phyloP scores from a whole-genome alignment of 2,797 vertebrate species.

The Lacerta viridis region DNA sequence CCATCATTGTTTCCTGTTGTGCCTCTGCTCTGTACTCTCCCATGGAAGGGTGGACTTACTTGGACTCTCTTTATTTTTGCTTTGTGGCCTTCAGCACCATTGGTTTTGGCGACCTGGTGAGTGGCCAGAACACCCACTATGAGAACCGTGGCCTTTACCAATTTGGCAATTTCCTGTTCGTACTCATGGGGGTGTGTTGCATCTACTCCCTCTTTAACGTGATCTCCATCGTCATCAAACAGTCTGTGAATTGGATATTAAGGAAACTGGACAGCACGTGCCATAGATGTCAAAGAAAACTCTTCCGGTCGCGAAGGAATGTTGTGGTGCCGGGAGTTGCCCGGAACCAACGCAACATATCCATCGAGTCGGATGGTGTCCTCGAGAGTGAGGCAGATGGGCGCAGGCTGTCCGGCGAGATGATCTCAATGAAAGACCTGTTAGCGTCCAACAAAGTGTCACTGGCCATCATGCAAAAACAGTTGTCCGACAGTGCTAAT shows the following conservation, averaged over 20 bases:
- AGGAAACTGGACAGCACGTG: conserved; percentile 83
- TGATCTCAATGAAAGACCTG: conserved; percentile 96
- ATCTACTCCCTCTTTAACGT: conserved; percentile 97
- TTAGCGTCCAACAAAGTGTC: conserved; percentile 93
- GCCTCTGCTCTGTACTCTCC: conserved; percentile 93
- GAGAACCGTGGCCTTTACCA: conserved; percentile 87
- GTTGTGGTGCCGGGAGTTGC: conserved; percentile 87
- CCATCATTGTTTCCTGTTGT: conserved; percentile 91
- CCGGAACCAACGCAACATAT: conserved; percentile 83
- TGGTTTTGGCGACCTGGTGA: conserved; percentile 96
- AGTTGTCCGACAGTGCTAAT: conserved; percentile 92
- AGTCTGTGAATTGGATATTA: conserved; percentile 95
- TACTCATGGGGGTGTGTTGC: conserved; percentile 95
- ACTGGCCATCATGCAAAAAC: conserved; percentile 95
- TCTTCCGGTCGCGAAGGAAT: conserved; percentile 84
- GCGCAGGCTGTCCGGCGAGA: conserved; percentile 92
- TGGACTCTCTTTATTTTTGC: conserved; percentile 96
- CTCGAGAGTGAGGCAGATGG: conserved; percentile 91
- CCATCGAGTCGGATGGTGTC: conserved; percentile 89
- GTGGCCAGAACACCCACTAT: conserved; percentile 89
- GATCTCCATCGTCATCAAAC: conserved; percentile 96
- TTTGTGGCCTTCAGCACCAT: conserved; percentile 98
- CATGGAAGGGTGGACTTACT: conserved; percentile 92
- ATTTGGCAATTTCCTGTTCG: conserved; percentile 93
- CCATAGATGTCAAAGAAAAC: conserved; percentile 80